Evolutionary conservation across 2,113 vertebrate genomes (phyloP).

Genomic region (Gadus macrocephalus): DNA sequence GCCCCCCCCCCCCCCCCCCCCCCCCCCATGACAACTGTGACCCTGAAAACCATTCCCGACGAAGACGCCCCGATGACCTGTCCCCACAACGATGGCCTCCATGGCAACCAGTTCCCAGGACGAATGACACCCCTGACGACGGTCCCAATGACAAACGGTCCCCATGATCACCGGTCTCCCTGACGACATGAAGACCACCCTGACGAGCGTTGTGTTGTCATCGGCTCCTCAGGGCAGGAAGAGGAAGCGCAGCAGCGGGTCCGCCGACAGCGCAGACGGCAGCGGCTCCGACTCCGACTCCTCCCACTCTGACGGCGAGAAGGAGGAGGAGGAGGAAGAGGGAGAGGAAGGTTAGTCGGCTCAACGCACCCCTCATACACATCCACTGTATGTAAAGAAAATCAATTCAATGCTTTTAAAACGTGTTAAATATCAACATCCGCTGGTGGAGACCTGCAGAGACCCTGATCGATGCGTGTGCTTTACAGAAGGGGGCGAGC

Average conservation of each 20-base stretch:
- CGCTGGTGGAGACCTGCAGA: too few relatives aligned
- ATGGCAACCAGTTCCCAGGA: too few relatives aligned
- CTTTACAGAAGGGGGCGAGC: conserved; percentile 34
- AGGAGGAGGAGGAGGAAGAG: conserved; percentile 50
- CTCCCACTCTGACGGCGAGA: conserved; percentile 63
- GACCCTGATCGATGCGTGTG: conserved; percentile 12
- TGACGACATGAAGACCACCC: too few relatives aligned
- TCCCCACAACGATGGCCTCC: too few relatives aligned
- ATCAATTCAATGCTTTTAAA: background rate
- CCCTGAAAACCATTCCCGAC: background rate
- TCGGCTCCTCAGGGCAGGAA: conserved; percentile 69
- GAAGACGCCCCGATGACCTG: too few relatives aligned
- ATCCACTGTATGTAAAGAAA: background rate
- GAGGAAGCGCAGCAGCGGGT: conserved; percentile 75
- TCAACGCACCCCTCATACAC: background rate
- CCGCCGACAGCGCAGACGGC: conserved; percentile 66
- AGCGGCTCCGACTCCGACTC: conserved; percentile 72
- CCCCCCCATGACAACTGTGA: too few relatives aligned
- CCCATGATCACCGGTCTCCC: too few relatives aligned
- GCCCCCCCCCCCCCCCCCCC: too few relatives aligned
- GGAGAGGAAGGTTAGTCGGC: conserved; percentile 56
- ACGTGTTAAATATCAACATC: too few relatives aligned
- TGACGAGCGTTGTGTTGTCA: background rate
- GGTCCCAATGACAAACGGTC: too few relatives aligned
- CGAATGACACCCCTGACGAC: too few relatives aligned